phyloP scores from a whole-genome alignment of 2,113 vertebrate species.

The Apus apus region DNA sequence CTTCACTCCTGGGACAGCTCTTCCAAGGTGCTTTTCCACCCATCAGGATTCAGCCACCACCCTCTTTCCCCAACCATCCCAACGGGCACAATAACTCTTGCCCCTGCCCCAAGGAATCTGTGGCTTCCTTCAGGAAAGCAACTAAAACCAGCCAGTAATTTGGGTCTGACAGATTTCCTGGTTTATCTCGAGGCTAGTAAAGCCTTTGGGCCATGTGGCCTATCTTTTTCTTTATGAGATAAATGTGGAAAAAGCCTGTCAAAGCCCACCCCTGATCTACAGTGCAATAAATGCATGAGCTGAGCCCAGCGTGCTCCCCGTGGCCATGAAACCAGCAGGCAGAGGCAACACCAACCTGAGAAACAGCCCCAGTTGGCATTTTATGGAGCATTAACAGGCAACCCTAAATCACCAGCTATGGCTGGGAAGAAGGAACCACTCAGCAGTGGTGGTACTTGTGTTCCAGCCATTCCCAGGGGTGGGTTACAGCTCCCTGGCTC shows the following conservation, averaged over 20 bases:
- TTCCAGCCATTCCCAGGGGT: background rate
- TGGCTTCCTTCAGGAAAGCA: background rate
- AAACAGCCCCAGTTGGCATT: background rate
- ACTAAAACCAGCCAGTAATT: background rate
- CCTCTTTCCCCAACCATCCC: background rate
- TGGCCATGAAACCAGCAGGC: background rate
- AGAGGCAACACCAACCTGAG: background rate
- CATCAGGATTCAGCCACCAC: background rate
- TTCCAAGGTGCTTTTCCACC: background rate
- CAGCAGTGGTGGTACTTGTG: background rate
- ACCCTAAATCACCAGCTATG: background rate
- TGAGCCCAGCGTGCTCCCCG: background rate
- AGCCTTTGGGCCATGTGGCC: background rate
- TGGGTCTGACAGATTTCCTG: background rate
- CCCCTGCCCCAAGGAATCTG: background rate
- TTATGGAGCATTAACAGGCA: background rate
- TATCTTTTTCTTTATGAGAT: background rate
- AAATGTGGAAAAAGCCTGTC: background rate
- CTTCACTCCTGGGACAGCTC: background rate
- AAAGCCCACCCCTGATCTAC: background rate
- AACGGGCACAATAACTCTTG: background rate
- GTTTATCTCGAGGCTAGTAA: background rate
- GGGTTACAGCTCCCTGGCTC: background rate
- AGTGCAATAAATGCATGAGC: background rate
- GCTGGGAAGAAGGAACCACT: background rate